phyloP scores from a whole-genome alignment of 1,140 invertebrate species.

The Pemphigus obesinymphae region DNA sequence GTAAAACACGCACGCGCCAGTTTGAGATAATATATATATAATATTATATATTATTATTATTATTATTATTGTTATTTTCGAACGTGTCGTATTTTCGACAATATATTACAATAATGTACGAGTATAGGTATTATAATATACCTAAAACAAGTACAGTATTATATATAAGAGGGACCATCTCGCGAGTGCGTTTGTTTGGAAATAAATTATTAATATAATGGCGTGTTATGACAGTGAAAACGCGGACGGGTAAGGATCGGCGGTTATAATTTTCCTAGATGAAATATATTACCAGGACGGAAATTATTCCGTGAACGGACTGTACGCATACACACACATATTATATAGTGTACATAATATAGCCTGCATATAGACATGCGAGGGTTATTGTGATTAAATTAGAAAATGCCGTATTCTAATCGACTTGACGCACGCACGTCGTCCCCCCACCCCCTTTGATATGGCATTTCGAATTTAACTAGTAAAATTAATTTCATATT shows the following conservation, averaged over 20 bases:
- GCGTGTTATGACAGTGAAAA: neutral
- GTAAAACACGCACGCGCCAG: too few relatives aligned
- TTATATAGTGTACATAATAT: too few relatives aligned
- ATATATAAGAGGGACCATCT: neutral
- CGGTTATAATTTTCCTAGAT: neutral
- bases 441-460: neutral
- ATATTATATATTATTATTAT: too few relatives aligned
- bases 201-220: neutral
- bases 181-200: neutral
- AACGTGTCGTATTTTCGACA: too few relatives aligned
- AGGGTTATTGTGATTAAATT: neutral
- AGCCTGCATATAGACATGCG: neutral
- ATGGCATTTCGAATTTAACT: neutral
- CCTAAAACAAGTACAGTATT: neutral
- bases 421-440: neutral
- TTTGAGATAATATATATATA: too few relatives aligned
- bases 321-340: too few relatives aligned
- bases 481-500: too few relatives aligned
- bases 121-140: too few relatives aligned
- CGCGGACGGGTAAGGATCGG: neutral
- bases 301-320: neutral
- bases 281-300: neutral
- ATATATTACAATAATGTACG: too few relatives aligned
- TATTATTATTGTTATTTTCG: too few relatives aligned
- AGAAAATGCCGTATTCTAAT: conserved; percentile 16